Evolutionary conservation across 2,888 invertebrate species (phyloP), one percentile per base, ranked within the genome.

Genomic region (Epinotia ramella): DNA sequence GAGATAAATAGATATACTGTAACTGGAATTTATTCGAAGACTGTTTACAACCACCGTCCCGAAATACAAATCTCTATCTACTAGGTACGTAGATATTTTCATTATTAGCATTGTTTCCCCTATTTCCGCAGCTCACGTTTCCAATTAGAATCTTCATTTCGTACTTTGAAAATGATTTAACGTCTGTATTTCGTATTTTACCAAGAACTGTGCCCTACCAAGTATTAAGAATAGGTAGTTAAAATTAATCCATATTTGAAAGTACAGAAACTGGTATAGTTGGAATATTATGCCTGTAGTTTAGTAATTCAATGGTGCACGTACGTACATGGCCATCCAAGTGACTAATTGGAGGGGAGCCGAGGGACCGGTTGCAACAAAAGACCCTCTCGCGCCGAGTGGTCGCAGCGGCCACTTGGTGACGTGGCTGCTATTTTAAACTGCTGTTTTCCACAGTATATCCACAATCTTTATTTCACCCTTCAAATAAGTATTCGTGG

Each of bases 291-390:
- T 46, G 12, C 49, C 49, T 49, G 49, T 16, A 49, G 49, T 20
- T 53, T 40, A 63, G 68, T 44, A 44, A 68, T 73, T 72, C 68
- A 69, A 73, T 79, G 81, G 20, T 20, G 20, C 20, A 78, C 75
- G 77, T 79, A 82, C 79, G 79, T 81, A 79, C 80, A 80, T 79
- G 83, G 77, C 77, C 82, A 86, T 79, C 84, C 84, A 86, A 85
- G 87, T 86, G 87, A 83, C 82, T 88, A 89, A 88, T 88, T 88
- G 84, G 84, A 84, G 83, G 80, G 82, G 81, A 81, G 80, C 78
- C 78, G 75, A 77, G 77, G 79, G 78, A 73, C 78, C 79, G 76
- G 79, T 78, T 81, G 82, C 77, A 79, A 85, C 84, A 84, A 85
- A 84, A 83, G 83, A 78, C 77, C 76, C 79, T 70, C 78, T 68